Evolutionary conservation across 2,888 invertebrate genomes (phyloP).

Genomic region (Aphidius colemani): DNA sequence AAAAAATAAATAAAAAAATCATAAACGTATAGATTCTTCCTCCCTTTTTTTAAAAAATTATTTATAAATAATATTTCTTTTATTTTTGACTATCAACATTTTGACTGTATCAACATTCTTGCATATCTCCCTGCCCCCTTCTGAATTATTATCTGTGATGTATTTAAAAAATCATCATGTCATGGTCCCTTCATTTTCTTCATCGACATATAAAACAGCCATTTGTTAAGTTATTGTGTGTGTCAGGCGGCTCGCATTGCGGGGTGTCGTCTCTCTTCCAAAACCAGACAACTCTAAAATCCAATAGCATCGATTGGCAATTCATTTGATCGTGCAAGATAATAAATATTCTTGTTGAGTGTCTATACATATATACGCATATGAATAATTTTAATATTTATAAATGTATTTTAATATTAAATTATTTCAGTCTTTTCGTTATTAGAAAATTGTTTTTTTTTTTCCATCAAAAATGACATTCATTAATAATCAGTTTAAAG

Average conservation of each 20-base stretch:
- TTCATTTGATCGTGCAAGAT: conserved; percentile 56
- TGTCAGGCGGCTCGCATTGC: conserved; percentile 53
- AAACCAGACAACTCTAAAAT: conserved; percentile 24
- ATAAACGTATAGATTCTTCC: conserved; percentile 22
- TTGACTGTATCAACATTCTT: background rate
- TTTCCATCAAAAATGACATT: too few species aligned
- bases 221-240: conserved; percentile 55
- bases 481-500: too few species aligned
- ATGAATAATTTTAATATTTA: conserved; percentile 6
- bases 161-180: conserved; percentile 57
- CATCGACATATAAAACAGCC: conserved; percentile 56
- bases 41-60: conserved; percentile 27
- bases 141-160: conserved; percentile 11
- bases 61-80: background rate
- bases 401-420: background rate
- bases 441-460: background rate
- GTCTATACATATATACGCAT: conserved; percentile 11
- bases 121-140: conserved; percentile 26
- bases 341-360: conserved; percentile 45
- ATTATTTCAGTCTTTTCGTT: background rate
- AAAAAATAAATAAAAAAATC: background rate
- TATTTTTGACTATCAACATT: too few species aligned
- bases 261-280: conserved; percentile 51
- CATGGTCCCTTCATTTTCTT: conserved; percentile 60
- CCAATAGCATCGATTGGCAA: conserved; percentile 57